phyloP scores from a whole-genome alignment of 1,140 invertebrate species.

The Nephila pilipes region DNA sequence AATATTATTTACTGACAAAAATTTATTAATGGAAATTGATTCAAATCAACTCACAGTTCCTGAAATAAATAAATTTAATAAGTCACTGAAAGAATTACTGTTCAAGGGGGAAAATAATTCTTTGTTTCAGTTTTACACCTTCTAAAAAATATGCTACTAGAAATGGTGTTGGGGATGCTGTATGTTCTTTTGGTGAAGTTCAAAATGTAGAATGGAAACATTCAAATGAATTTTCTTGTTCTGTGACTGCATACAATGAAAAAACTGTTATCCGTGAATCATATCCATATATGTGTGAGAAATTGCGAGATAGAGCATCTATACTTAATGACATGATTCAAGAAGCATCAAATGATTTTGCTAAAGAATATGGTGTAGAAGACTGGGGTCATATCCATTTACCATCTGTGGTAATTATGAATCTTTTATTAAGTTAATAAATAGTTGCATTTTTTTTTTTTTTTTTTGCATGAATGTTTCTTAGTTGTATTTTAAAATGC shows the following conservation, averaged over 20 bases:
- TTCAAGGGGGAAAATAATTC: no score
- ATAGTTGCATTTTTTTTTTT: background rate
- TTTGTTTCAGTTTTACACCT: slow-evolving; percentile 63
- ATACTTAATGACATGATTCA: slow-evolving; percentile 82
- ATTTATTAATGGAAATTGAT: no score
- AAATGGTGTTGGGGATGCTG: slow-evolving; percentile 21
- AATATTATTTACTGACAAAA: no score
- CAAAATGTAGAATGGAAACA: slow-evolving; percentile 48
- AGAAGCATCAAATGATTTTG: slow-evolving; percentile 79
- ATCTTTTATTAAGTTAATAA: no score
- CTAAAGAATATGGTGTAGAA: slow-evolving; percentile 35
- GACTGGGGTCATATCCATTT: slow-evolving; percentile 71
- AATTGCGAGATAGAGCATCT: slow-evolving; percentile 82
- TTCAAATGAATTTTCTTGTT: slow-evolving; percentile 56
- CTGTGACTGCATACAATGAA: slow-evolving; percentile 31
- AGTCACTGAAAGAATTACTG: no score
- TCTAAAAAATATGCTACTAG: slow-evolving; percentile 65
- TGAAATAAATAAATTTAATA: no score
- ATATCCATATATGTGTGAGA: slow-evolving; percentile 83
- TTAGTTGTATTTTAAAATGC: no score
- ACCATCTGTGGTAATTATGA: slow-evolving; percentile 46
- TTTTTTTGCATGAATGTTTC: background rate
- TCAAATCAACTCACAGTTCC: no score
- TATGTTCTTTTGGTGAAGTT: slow-evolving; percentile 38
- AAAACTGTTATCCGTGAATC: slow-evolving; percentile 7